Evolutionary conservation across 2,113 vertebrate genomes (phyloP).

Genomic region (Strigops habroptila): DNA sequence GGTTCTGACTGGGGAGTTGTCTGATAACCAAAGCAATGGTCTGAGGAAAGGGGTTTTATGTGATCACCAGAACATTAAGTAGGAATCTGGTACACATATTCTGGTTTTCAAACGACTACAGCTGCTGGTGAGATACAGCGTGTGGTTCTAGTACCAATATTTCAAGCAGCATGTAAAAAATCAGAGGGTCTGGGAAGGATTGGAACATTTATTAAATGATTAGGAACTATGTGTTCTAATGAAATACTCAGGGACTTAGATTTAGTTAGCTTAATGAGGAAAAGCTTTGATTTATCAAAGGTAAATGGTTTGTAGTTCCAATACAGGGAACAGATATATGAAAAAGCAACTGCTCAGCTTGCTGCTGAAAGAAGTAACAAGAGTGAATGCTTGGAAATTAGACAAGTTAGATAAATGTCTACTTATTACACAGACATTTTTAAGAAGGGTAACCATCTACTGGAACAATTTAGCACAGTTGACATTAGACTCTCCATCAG

Average conservation of each 20-base stretch:
- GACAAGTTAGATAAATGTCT: background rate
- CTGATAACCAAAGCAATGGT: background rate
- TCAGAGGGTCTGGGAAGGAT: background rate
- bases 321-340: background rate
- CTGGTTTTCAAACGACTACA: background rate
- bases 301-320: background rate
- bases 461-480: background rate
- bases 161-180: constrained; percentile 17
- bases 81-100: background rate
- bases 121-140: background rate
- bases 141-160: background rate
- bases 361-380: background rate
- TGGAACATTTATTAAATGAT: background rate
- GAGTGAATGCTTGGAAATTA: background rate
- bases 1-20: background rate
- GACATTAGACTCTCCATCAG: background rate
- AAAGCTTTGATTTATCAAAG: constrained; percentile 5
- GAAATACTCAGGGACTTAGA: background rate
- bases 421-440: background rate
- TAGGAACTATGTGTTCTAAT: background rate
- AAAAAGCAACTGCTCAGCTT: background rate
- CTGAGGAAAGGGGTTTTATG: background rate
- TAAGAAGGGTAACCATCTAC: background rate
- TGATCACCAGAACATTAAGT: background rate
- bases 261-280: constrained; percentile 10